Evolutionary conservation across 2,797 vertebrate genomes (phyloP), one percentile per base, ranked within the genome.

Genomic region (Nothura maculosa): DNA sequence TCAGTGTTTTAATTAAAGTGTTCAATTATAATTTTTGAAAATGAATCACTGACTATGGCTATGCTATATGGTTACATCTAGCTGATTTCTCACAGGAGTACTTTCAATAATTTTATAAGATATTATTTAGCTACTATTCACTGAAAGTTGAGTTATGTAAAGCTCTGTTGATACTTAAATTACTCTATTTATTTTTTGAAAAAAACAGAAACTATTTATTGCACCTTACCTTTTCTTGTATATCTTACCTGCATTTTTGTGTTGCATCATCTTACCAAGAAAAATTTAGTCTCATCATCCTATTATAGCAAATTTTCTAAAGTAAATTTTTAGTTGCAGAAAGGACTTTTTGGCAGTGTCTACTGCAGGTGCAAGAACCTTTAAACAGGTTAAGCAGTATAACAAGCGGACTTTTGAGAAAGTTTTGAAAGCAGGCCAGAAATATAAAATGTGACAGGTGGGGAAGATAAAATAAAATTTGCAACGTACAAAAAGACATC

Each of bases 121-220:
- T 64, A 72, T 62, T 83, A 30, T 81, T 93, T 75, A 50, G 25
- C 36, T 87, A 58, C 74, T 22, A 78, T 83, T 94, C 69, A 81
- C 28, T 50, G 18, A 75, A 81, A n/a, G 28, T 12, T 88, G 54
- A 91, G 91, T 91, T 92, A 92, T 93, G 85, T 85, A 75, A 94
- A 93, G 10, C 25, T 81, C 15, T 83, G 66, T 94, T 63, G 42
- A 79, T 66, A 47, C 32, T 83, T 90, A 90, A 92, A 85, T 87
- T 40, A 69, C 12, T 73, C 20, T n/a, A 57, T 85, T 93, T 93
- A 38, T 75, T 87, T 80, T 30, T 92, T 90, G 42, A 81, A 92
- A 92, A 76, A 83, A 81, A 92, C 70, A 83, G 40, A 89, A 89
- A 14, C 22, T 92, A 57, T 76, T 92, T 79, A 58, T 78, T 78